These are phyloP conservation scores for Macrosteles quadrilineatus DNA, from an alignment of 1,140 invertebrate genomes.

Conservation along the genomic window DNA sequence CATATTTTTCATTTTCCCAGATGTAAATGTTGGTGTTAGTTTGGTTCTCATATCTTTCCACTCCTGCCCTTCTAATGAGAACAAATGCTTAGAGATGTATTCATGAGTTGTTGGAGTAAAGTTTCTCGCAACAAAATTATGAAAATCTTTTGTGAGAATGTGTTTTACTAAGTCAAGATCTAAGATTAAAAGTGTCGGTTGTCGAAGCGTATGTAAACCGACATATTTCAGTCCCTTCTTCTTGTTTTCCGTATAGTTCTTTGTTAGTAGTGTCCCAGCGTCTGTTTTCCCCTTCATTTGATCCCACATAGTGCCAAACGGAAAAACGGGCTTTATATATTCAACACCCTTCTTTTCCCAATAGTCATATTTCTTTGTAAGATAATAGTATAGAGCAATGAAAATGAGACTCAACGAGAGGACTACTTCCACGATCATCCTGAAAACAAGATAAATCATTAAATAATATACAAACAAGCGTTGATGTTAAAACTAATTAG, in stretches of 20 bases:
- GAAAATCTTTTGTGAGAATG: constrained; percentile 58
- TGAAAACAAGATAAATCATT: not conserved
- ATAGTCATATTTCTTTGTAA: constrained; percentile 6
- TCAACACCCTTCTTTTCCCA: constrained; percentile 20
- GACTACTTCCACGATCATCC: not conserved
- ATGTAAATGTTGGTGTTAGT: constrained; percentile 62
- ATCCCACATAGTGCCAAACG: not conserved
- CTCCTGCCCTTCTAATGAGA: constrained; percentile 53
- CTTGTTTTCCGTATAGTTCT: constrained; percentile 4
- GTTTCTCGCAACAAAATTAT: constrained; percentile 55
- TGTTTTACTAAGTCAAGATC: constrained; percentile 52
- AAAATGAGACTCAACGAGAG: not conserved
- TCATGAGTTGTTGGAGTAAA: constrained; percentile 53
- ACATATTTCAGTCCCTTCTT: not conserved
- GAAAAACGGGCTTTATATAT: not conserved
- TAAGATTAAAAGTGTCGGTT: constrained; percentile 17
- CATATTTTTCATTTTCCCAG: constrained; percentile 62
- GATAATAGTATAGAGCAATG: not conserved
- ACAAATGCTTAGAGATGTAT: constrained; percentile 54
- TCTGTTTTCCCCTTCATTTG: not conserved
- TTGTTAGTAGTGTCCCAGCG: not conserved
- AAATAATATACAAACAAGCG: too few relatives aligned
- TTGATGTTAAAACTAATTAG: too few relatives aligned
- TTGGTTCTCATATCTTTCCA: constrained; percentile 61
- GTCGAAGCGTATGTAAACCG: not conserved